Evolutionary conservation across 2,888 invertebrate genomes (phyloP).

Genomic region (Tetheella fluctuosa): DNA sequence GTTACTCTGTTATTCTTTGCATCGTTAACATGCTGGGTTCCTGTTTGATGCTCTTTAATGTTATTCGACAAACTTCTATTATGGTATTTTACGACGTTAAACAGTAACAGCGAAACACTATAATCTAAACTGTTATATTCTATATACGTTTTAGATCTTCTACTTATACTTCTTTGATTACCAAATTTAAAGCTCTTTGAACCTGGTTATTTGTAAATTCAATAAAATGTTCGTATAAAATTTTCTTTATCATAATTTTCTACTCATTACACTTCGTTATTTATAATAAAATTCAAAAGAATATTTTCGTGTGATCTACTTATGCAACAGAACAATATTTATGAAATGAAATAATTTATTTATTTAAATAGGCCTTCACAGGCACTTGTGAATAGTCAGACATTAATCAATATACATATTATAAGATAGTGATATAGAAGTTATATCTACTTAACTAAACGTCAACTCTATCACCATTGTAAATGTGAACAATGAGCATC

Average conservation of each 20-base stretch:
- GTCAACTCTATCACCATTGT: constrained; percentile 18
- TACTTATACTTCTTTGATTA: not conserved
- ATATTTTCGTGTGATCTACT: no score
- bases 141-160: not conserved
- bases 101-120: not conserved
- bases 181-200: not conserved
- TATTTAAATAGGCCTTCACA: no score
- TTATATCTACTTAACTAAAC: no score
- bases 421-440: not conserved
- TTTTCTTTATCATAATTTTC: not conserved
- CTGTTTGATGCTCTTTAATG: constrained; percentile 21
- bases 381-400: no score
- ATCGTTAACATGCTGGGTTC: constrained; percentile 23
- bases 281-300: no score
- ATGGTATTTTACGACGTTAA: constrained; percentile 15
- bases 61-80: constrained; percentile 16
- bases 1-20: constrained; percentile 23
- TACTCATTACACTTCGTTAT: not conserved
- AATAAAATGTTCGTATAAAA: not conserved
- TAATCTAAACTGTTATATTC: constrained; percentile 10
- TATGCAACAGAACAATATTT: not conserved
- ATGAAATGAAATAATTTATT: no score
- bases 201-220: not conserved
- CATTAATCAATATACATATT: no score
- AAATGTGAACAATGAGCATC: constrained; percentile 19